Evolutionary conservation across 2,888 invertebrate species (phyloP), one percentile per base, ranked within the genome.

Genomic region (Metacarcinus magister): DNA sequence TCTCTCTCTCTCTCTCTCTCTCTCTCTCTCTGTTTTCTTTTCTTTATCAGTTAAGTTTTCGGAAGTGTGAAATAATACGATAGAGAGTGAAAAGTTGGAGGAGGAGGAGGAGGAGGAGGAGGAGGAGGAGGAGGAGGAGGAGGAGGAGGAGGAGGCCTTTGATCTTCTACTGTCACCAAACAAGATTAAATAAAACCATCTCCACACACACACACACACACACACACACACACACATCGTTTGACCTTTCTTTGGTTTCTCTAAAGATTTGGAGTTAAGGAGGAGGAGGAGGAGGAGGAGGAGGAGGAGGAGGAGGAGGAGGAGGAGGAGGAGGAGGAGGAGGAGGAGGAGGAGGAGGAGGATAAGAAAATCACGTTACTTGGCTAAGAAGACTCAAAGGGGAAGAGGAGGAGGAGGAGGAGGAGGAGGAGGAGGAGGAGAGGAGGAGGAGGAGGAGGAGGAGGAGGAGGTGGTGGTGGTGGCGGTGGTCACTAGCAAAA

Each of bases 221-320:
- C 82, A 28, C 82, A 28, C 82, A 28, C 82, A 28, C 82, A 28
- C 82, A 28, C 32, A 28, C 82, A 82, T 23, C 82, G 32, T 1
- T 82, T 32, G 28, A 82, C 32, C 32, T 32, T 32, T 32, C 28
- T 7, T 8, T 8, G 67, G 67, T 67, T 67, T 67, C 67, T 67
- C 28, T 7, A 5, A 28, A 82, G 82, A 82, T 82, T 32, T 32
- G 19, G 19, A 82, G 32, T 32, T 4, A 23, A 82, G 32, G 10
- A 4, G 54, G 13, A 54, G 54, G 54, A 54, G 54, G 54, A 54
- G 43, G 90, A 32, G 89, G 5, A 3, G 32, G 32, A 32, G 39
- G 89, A 89, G 8, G 89, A n/a, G 89, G 89, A n/a, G 89, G 89
- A 89, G 89, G 89, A 89, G 28, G 89, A n/a, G 28, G 89, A 32